Percentiles rank a stretch among this genome's conserved stretches.
Conservation (phyloP, 2,113 vertebrate species). For the Uria lomvia region DNA sequence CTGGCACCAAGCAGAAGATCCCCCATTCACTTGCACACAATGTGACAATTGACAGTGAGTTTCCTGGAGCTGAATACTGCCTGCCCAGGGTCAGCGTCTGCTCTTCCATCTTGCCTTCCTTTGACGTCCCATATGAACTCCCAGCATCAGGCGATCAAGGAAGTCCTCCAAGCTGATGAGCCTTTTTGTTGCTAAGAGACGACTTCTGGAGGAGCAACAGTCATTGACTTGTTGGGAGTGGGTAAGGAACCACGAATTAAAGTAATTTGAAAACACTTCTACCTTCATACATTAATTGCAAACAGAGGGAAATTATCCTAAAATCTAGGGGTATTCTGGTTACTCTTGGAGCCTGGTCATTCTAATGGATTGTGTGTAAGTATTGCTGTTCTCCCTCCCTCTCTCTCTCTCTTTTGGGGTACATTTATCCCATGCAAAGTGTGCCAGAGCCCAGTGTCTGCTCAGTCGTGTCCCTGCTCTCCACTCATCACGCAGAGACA, state of each 20-base stretch:
- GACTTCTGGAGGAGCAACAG: background rate
- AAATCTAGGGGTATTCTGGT: background rate
- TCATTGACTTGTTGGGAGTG: background rate
- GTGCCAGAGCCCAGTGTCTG: background rate
- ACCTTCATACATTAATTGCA: background rate
- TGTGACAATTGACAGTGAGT: constrained; percentile 9
- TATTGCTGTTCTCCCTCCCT: background rate
- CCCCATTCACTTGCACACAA: background rate
- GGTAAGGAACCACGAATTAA: background rate
- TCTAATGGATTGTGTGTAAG: background rate
- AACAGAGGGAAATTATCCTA: background rate
- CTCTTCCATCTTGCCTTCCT: background rate
- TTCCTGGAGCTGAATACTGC: constrained; percentile 39
- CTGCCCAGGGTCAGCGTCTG: background rate
- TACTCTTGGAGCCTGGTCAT: background rate
- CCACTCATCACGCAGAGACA: background rate
- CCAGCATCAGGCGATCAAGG: background rate
- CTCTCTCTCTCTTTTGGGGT: background rate
- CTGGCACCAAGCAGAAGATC: fast-evolving
- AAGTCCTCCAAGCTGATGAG: background rate
- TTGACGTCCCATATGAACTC: background rate
- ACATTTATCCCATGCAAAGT: background rate
- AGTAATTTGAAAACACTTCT: constrained; percentile 11
- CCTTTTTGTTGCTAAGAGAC: constrained; percentile 16
- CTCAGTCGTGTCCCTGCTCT: background rate